Base-by-base conservation (phyloP, 1,140 invertebrate species). In the Drosophila teissieri region DNA sequence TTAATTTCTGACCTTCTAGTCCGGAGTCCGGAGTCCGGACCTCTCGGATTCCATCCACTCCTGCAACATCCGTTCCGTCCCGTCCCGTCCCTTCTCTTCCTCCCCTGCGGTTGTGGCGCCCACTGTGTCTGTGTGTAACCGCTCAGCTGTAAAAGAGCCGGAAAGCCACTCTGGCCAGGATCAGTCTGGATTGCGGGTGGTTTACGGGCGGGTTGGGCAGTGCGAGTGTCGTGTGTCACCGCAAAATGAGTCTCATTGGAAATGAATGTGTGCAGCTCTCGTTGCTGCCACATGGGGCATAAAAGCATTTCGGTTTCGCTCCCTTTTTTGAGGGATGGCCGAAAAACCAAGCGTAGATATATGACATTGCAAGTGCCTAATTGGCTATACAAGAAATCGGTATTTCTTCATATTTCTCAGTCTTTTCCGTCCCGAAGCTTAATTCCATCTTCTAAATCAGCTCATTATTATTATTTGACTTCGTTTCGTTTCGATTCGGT, bases 241-340 rank as follows among this genome's bases (percentile, higher is more conserved):
- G 65, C 83, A 88, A 88, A 86, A 88, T 88, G 83, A 88, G 79
- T 83, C 80, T 88, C 76, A 88, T 88, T 88, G 83, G 79, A 73
- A 88, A 77, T 88, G 83, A 88, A 88, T 80, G 83, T 78, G 65
- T 77, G 74, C 40, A 73, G 70, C 34, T 73, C 54, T 46, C 69
- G 36, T 63, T 52, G 45, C 49, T 73, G 70, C 61, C 62, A 54
- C 58, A 52, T 48, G 24, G 54, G 63, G 52, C 74, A 70, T 78
- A 78, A 78, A 78, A 78, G 83, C 83, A 88, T 83, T 88, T 88
- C 65, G 75, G 82, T 83, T 88, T 78, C 79, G 62, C 72, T 67
- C 40, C 60, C 55, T 34, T 14, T 39, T 39, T 67, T 67, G 65
- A 73, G 55, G 40, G 56, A 39, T 56, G 61, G 46, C 39, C 54